Percentiles rank a stretch among this genome's conserved stretches.
Evolutionary conservation across 2,888 invertebrate species (phyloP).

Genomic region (Nomada ruficornis): DNA sequence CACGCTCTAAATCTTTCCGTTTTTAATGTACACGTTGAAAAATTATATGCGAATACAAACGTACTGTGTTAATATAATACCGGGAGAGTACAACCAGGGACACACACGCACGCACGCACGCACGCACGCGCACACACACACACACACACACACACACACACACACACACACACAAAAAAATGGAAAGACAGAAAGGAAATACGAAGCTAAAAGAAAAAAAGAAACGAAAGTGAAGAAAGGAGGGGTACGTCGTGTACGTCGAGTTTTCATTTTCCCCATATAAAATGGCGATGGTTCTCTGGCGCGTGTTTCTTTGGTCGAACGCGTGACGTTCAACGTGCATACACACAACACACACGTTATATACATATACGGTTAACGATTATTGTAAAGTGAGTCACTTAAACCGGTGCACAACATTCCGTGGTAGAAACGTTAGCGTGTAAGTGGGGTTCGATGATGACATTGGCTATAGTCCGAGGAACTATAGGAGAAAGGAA

Average conservation of each 20-base stretch:
- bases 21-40: slow-evolving; percentile 34
- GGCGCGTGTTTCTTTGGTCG: neutral
- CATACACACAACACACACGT: neutral
- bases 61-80: slow-evolving; percentile 21
- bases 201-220: too few relatives aligned
- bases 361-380: neutral
- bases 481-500: neutral
- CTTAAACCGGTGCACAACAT: slow-evolving; percentile 62
- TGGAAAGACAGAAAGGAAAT: too few relatives aligned
- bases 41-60: slow-evolving; percentile 53
- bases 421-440: slow-evolving; percentile 63
- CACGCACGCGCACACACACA: neutral
- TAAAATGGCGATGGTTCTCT: neutral
- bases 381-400: slow-evolving; percentile 43
- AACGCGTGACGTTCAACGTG: neutral
- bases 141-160: neutral
- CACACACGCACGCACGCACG: slow-evolving; percentile 17
- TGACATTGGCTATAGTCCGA: slow-evolving; percentile 1
- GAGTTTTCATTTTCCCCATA: neutral
- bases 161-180: neutral
- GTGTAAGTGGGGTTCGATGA: slow-evolving; percentile 48
- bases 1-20: slow-evolving; percentile 52
- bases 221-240: neutral
- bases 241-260: neutral
- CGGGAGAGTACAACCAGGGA: slow-evolving; percentile 33